Percentiles rank a stretch among this genome's conserved stretches.
Evolutionary conservation across 1,140 invertebrate species (phyloP).

Genomic region (Lepidurus packardi): DNA sequence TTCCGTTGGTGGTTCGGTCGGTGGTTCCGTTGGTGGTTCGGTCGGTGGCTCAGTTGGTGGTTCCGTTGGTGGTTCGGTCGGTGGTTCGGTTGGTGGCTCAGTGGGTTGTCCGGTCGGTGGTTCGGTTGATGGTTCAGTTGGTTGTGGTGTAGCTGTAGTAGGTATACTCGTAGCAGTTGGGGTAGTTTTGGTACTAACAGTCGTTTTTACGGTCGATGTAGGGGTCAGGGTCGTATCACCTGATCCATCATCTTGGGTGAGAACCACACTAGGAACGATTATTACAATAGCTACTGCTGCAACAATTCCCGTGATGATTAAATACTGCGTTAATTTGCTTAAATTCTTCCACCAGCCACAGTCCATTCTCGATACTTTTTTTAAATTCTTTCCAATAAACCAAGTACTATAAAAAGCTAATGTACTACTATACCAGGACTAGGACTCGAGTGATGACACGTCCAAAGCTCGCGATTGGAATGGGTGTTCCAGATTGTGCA

Average conservation of each 20-base stretch:
- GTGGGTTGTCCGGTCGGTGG: not conserved
- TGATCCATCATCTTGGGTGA: too few relatives aligned
- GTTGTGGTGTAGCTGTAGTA: not conserved
- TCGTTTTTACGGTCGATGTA: not conserved
- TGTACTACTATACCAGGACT: too few relatives aligned
- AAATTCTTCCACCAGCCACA: not conserved
- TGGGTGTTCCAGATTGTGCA: too few relatives aligned
- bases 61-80: not conserved
- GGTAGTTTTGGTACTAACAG: not conserved
- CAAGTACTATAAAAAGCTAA: too few relatives aligned
- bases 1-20: too few relatives aligned
- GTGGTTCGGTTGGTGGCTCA: not conserved
- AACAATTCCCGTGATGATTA: not conserved
- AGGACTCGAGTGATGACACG: too few relatives aligned
- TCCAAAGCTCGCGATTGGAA: too few relatives aligned
- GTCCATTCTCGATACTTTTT: not conserved
- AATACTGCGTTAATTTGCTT: not conserved
- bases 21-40: too few relatives aligned
- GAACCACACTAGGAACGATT: not conserved
- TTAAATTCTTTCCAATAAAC: too few relatives aligned
- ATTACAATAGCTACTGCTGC: not conserved
- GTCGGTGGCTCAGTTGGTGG: not conserved
- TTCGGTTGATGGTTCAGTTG: not conserved
- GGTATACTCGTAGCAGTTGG: too few relatives aligned
- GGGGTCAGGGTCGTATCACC: not conserved